Percentiles rank a stretch among this genome's conserved stretches.
Evolutionary conservation across 1,140 invertebrate species (phyloP).

Genomic region (Drosophila neocordata): DNA sequence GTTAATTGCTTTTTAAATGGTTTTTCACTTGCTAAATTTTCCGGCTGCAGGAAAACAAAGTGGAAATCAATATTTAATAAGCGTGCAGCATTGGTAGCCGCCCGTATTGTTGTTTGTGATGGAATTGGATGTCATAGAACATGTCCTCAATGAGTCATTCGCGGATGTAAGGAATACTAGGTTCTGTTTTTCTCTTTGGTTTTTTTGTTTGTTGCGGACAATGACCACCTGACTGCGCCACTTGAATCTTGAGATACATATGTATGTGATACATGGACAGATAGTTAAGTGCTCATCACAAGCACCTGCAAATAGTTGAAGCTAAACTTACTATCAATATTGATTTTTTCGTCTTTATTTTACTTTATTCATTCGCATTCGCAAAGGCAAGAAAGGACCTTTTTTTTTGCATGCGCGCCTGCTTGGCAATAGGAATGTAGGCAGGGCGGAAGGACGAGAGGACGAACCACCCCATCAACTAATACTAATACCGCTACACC

Average conservation of each 20-base stretch:
- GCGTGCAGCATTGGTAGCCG: conserved; percentile 36
- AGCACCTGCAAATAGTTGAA: conserved; percentile 12
- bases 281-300: conserved; percentile 17
- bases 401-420: conserved; percentile 44
- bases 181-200: conserved; percentile 13
- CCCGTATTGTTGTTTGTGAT: conserved; percentile 34
- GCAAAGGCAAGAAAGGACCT: conserved; percentile 25
- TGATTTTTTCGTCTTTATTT: conserved; percentile 73
- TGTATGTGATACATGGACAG: not conserved
- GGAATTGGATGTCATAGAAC: not conserved
- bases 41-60: conserved; percentile 28
- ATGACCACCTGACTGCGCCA: conserved; percentile 69
- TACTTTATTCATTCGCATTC: conserved; percentile 63
- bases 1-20: conserved; percentile 58
- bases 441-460: conserved; percentile 22
- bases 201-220: conserved; percentile 37
- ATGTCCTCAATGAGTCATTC: conserved; percentile 55
- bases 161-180: not conserved
- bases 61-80: conserved; percentile 66
- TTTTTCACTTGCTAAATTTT: conserved; percentile 24
- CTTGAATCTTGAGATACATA: conserved; percentile 22
- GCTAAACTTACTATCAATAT: conserved; percentile 61
- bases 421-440: conserved; percentile 40
- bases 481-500: conserved; percentile 3
- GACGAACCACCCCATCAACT: conserved; percentile 47